Evolutionary conservation across 2,797 vertebrate genomes (phyloP).

Genomic region (Lophotriccus pileatus): DNA sequence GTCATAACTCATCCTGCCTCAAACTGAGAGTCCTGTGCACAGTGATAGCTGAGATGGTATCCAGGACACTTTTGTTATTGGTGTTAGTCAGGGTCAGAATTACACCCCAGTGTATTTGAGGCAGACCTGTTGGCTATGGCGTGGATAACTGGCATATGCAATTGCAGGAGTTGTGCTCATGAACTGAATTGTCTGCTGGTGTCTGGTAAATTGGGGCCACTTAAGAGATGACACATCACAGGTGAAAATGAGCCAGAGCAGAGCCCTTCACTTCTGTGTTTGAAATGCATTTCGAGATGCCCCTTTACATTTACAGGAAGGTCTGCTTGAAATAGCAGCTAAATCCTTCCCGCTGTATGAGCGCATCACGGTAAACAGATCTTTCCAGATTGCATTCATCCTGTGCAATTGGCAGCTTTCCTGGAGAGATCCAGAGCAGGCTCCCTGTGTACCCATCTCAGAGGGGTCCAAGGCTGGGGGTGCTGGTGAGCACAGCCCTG

Average conservation of each 20-base stretch:
- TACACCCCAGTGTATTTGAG: neutral
- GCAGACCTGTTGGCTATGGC: neutral
- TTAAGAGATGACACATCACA: neutral
- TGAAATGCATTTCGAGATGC: neutral
- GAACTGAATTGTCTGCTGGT: neutral
- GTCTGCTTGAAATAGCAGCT: neutral
- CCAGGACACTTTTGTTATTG: neutral
- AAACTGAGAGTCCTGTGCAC: neutral
- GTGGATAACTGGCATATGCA: neutral
- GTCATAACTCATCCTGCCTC: neutral
- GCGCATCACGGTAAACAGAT: rapidly evolving
- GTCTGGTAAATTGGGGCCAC: neutral
- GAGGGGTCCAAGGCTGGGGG: rapidly evolving
- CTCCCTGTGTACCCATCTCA: neutral
- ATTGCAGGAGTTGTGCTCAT: neutral
- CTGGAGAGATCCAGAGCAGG: neutral
- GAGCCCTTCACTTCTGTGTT: neutral
- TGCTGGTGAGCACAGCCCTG: neutral
- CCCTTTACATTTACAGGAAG: neutral
- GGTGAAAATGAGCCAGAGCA: conserved; percentile 6
- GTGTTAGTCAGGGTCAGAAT: neutral
- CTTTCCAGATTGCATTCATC: neutral
- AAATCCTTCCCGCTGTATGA: neutral
- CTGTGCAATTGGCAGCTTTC: neutral
- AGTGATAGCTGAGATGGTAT: neutral